Percentiles rank a stretch among this genome's conserved stretches.
Evolutionary conservation across 2,888 invertebrate species (phyloP).

Genomic region (Achlya flavicornis): DNA sequence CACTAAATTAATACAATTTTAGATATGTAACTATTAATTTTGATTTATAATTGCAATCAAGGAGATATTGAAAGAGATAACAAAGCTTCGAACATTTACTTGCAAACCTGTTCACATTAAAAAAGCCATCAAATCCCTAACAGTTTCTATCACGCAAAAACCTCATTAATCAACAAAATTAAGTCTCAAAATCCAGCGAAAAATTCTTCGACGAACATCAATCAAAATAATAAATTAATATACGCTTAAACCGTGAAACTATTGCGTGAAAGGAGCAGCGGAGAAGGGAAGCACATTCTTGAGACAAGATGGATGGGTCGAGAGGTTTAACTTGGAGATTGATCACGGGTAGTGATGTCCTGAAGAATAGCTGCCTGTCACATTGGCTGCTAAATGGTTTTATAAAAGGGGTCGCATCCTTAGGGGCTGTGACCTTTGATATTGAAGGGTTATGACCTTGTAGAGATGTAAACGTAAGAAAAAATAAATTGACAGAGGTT

Average conservation of each 20-base stretch:
- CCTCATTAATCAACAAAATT: background rate
- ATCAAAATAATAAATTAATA: slow-evolving; percentile 5
- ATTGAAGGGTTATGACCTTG: background rate
- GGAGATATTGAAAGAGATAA: no score
- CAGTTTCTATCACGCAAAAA: background rate
- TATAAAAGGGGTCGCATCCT: background rate
- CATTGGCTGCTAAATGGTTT: slow-evolving; percentile 1
- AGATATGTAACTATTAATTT: no score
- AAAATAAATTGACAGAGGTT: background rate
- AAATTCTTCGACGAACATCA: background rate
- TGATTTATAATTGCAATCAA: no score
- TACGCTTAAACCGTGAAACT: background rate
- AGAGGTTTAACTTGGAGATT: background rate
- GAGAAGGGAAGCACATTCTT: background rate
- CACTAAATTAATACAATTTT: no score
- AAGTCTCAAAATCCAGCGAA: background rate
- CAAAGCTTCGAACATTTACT: no score
- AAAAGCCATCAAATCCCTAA: background rate
- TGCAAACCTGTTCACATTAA: no score
- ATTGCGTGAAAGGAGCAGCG: background rate
- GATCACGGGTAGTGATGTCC: slow-evolving; percentile 1
- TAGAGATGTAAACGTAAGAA: background rate
- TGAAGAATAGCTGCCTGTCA: slow-evolving; percentile 9
- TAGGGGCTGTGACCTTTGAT: background rate
- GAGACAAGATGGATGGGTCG: background rate